Evolutionary conservation across 2,113 vertebrate genomes (phyloP), one percentile per base, ranked within the genome.

Genomic region (Cyanoderma ruficeps): DNA sequence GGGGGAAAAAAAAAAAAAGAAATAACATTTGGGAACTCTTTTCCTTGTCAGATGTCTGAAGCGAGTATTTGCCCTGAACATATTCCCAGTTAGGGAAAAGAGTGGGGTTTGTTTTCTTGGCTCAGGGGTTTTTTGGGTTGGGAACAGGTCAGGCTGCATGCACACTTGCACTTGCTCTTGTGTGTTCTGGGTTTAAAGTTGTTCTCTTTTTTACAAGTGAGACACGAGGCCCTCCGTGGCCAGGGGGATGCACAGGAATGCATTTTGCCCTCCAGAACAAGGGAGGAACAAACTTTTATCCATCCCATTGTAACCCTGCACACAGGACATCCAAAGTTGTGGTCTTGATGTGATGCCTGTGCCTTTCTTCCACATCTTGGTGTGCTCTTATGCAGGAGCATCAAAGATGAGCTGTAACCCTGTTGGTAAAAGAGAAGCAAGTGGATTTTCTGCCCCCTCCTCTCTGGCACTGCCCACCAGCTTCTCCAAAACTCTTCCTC

Each of bases 31-130:
- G 13, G 2, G 89, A 91, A 42, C 69, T 52, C 30, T 80, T 86
- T 87, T 92, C 49, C 57, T 50, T n/a, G 90, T 89, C 71, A 65
- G 27, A 71, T 53, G 75, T 70, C 69, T 89, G 65, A 60, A 78
- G 31, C 7, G 22, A 95, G 49, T 75, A 33, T 64, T 80, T 56
- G 42, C 5, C 0, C 47, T 90, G 60, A 56, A 83, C 67, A 93
- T 90, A 90, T 35, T 65, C 13, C 28, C 67, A 11, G 11, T 59
- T 20, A 20, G 50, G 41, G 41, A 60, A 78, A 89, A 77, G 59
- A 87, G 7, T 39, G 63, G 77, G 67, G 33, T 94, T 68, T 92
- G 55, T 87, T 83, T 80, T 78, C 77, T 83, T 94, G 86, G 39
- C 59, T 94, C 65, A 35, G 0, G 0, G 42, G 6, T n/a, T 83